These are phyloP conservation scores for Drosophila navojoa DNA, from an alignment of 1,140 invertebrate genomes.

Conservation along the genomic window DNA sequence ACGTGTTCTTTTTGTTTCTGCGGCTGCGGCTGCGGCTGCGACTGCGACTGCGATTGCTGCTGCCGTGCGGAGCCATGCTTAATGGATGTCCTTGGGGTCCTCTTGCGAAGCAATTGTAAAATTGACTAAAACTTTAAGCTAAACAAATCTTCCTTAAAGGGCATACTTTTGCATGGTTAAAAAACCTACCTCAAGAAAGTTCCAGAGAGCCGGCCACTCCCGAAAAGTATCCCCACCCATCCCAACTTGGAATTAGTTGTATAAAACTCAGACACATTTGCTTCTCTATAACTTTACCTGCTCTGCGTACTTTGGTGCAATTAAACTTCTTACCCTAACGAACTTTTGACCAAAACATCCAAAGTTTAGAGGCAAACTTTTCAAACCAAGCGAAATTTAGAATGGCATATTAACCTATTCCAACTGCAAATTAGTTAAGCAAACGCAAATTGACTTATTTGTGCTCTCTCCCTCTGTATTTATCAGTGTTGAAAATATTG, in stretches of 20 bases:
- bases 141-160: neutral
- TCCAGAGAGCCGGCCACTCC: no score
- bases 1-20: conserved; percentile 21
- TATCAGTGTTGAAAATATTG: no score
- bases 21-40: neutral
- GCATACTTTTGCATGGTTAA: no score
- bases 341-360: neutral
- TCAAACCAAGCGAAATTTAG: neutral
- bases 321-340: neutral
- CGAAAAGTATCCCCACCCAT: no score
- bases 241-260: no score
- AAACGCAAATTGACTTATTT: neutral
- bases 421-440: neutral
- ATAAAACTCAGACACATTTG: no score
- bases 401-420: neutral
- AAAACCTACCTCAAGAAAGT: no score
- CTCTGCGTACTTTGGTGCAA: no score
- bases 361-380: neutral
- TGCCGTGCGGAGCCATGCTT: neutral
- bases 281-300: no score
- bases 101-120: conserved; percentile 44
- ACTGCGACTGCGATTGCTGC: neutral
- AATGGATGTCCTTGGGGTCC: conserved; percentile 49
- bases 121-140: neutral
- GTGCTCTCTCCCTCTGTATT: no score